These are phyloP conservation scores for Empidonax traillii DNA, from an alignment of 2,113 vertebrate genomes.

Conservation along the genomic window DNA sequence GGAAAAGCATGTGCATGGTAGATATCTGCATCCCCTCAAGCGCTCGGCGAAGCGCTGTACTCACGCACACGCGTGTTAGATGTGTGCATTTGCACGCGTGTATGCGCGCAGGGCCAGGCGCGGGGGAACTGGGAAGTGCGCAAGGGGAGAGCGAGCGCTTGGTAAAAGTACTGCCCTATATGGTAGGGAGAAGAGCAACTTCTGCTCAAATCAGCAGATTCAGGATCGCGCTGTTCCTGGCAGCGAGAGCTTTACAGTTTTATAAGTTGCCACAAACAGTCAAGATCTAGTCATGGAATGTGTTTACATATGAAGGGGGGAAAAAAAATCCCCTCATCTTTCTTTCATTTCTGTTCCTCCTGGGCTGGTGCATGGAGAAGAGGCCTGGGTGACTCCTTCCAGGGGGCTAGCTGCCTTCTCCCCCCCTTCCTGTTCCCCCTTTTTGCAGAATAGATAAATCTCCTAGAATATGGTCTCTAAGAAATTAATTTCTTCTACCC, in stretches of 20 bases:
- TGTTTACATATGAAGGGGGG: neutral
- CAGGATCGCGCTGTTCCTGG: neutral
- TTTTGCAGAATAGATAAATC: neutral
- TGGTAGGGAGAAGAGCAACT: neutral
- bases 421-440: too few species aligned
- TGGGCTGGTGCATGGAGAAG: neutral
- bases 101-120: neutral
- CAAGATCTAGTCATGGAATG: neutral
- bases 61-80: neutral
- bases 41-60: neutral
- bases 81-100: neutral
- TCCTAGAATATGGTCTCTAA: neutral
- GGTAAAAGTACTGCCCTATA: slow-evolving; percentile 15
- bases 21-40: neutral
- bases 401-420: neutral
- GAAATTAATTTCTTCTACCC: neutral
- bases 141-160: neutral
- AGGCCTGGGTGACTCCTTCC: neutral
- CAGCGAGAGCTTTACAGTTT: neutral
- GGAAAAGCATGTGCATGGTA: neutral
- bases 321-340: neutral
- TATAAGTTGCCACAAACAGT: neutral
- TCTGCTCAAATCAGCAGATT: neutral
- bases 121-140: neutral
- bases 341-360: neutral